A percentile compares a stretch with the other conserved stretches of the same genome.
phyloP scores from a whole-genome alignment of 2,888 invertebrate genomes.

The Tetrapedia diversipes region DNA sequence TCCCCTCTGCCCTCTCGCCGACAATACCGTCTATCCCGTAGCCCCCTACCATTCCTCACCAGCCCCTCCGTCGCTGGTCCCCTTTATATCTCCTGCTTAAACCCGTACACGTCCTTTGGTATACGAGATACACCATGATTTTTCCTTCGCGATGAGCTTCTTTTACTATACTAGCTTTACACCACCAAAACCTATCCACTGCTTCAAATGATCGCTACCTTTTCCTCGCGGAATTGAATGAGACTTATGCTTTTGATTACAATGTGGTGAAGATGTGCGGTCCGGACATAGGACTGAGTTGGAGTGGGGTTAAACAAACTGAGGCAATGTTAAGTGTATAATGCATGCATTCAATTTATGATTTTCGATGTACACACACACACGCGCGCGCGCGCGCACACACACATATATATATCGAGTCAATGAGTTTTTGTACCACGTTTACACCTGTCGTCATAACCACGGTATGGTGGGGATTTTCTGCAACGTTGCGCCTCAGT shows the following conservation, averaged over 20 bases:
- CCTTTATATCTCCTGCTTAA: constrained; percentile 46
- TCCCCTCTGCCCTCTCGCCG: constrained; percentile 25
- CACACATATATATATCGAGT: background rate
- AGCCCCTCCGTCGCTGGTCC: constrained; percentile 26
- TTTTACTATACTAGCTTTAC: constrained; percentile 20
- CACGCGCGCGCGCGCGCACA: too few species aligned
- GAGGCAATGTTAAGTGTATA: constrained; percentile 17
- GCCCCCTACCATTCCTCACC: constrained; percentile 28
- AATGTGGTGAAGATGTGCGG: constrained; percentile 34
- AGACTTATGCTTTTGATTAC: background rate
- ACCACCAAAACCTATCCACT: constrained; percentile 22
- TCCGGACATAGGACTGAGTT: background rate
- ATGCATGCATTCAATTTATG: background rate
- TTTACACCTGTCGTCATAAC: background rate
- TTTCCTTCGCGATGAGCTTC: constrained; percentile 64
- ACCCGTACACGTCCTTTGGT: constrained; percentile 62
- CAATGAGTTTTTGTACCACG: background rate
- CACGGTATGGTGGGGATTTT: background rate
- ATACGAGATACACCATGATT: constrained; percentile 60
- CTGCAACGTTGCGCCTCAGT: too few species aligned
- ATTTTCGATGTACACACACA: background rate
- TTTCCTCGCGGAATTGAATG: constrained; percentile 28
- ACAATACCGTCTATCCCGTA: constrained; percentile 13
- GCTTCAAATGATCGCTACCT: constrained; percentile 14
- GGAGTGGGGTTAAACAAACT: constrained; percentile 21